Evolutionary conservation across 2,888 invertebrate species (phyloP).

Genomic region (Ischnus inquisitorius): DNA sequence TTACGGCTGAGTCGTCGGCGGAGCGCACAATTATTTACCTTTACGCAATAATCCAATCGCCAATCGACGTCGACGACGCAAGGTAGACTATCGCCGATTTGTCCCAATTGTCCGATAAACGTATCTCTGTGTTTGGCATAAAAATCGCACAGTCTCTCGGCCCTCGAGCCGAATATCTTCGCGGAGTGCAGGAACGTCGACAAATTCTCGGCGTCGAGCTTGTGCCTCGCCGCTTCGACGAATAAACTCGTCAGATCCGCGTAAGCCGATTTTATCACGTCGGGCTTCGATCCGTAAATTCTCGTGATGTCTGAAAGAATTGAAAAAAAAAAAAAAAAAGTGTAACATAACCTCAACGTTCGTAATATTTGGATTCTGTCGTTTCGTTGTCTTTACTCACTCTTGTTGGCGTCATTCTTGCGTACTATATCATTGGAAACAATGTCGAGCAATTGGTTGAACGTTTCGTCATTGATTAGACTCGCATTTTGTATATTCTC

Average conservation of each 20-base stretch:
- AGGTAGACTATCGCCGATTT: conserved; percentile 79
- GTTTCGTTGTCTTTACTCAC: conserved; percentile 69
- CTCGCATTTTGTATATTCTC: conserved; percentile 74
- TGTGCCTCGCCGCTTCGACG: conserved; percentile 79
- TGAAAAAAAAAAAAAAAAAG: conserved; percentile 50
- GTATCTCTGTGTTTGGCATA: conserved; percentile 76
- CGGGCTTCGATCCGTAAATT: conserved; percentile 76
- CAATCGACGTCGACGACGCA: conserved; percentile 83
- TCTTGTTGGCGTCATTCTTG: conserved; percentile 72
- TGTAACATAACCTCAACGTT: conserved; percentile 55
- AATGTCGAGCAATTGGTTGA: conserved; percentile 75
- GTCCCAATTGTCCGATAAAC: conserved; percentile 77
- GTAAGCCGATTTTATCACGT: conserved; percentile 78
- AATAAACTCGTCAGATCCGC: conserved; percentile 79
- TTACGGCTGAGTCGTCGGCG: neutral
- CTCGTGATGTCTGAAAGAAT: conserved; percentile 74
- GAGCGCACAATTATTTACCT: conserved; percentile 76
- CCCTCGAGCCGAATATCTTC: conserved; percentile 74
- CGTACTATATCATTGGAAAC: conserved; percentile 72
- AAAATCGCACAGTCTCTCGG: conserved; percentile 77
- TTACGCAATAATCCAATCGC: conserved; percentile 83
- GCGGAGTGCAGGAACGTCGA: conserved; percentile 73
- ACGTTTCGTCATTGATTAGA: conserved; percentile 76
- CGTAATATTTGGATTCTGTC: neutral
- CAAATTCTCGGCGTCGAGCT: conserved; percentile 77